These are phyloP conservation scores for Sebastes hopkinsi DNA, from an alignment of 2,797 vertebrate species.

Conservation along the genomic window DNA sequence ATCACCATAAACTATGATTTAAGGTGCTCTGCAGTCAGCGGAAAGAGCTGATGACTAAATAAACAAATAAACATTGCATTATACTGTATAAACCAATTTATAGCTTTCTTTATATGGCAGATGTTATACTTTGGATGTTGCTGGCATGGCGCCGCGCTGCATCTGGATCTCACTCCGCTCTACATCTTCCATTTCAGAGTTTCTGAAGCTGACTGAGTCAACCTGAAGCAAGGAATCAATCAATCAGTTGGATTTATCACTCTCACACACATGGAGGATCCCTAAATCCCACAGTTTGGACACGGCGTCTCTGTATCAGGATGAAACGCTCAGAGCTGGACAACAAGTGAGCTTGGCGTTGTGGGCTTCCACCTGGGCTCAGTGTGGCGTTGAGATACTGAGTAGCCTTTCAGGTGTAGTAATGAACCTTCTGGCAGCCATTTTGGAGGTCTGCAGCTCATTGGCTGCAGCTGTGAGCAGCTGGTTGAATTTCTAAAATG, in stretches of 20 bases:
- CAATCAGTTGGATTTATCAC: slow-evolving; percentile 27
- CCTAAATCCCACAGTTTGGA: slow-evolving; percentile 27
- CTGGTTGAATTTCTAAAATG: slow-evolving; percentile 6
- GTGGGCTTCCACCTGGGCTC: slow-evolving; percentile 35
- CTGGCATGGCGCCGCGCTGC: not conserved
- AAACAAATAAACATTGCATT: not conserved
- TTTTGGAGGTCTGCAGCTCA: slow-evolving; percentile 46
- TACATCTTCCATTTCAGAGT: slow-evolving; percentile 59
- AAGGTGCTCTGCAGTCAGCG: not conserved
- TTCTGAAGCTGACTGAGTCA: slow-evolving; percentile 28
- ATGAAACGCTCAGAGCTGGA: slow-evolving; percentile 37
- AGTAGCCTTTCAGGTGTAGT: slow-evolving; percentile 27
- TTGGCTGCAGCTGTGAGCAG: slow-evolving; percentile 23
- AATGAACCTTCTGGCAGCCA: slow-evolving; percentile 36
- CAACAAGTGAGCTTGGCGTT: slow-evolving; percentile 12
- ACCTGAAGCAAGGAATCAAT: slow-evolving; percentile 25
- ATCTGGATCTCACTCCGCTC: slow-evolving; percentile 20
- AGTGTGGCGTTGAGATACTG: slow-evolving; percentile 19
- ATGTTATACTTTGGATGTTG: not conserved
- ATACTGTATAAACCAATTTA: not conserved
- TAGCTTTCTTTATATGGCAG: not conserved
- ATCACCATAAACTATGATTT: not conserved
- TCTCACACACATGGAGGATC: slow-evolving; percentile 31
- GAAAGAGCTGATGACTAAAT: not conserved
- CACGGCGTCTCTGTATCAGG: not conserved